phyloP scores from a whole-genome alignment of 2,113 vertebrate species.

The Cygnus atratus region DNA sequence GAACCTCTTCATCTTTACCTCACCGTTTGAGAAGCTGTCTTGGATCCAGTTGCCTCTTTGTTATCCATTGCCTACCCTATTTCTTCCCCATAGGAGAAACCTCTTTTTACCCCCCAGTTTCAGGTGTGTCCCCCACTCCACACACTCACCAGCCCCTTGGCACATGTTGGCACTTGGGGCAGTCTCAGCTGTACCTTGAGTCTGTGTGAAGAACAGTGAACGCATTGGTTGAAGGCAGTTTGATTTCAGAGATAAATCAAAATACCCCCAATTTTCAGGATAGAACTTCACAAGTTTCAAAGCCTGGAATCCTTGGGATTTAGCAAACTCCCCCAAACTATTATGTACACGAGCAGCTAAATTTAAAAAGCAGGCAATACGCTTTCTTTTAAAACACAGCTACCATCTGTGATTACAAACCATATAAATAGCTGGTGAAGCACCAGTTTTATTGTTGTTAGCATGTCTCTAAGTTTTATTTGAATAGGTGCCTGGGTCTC shows the following conservation, averaged over 20 bases:
- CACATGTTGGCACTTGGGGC: background rate
- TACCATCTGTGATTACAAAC: background rate
- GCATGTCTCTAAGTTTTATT: background rate
- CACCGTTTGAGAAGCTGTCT: background rate
- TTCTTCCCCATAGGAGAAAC: background rate
- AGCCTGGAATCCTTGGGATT: background rate
- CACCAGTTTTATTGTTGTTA: background rate
- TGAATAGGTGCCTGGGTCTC: background rate
- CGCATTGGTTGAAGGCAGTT: background rate
- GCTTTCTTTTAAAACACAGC: background rate
- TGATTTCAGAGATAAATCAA: background rate
- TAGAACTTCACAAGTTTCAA: background rate
- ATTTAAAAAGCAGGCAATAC: background rate
- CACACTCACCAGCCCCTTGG: rapidly evolving
- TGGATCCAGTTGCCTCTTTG: background rate
- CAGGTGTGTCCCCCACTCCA: background rate
- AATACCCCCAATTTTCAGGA: background rate
- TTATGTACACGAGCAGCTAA: background rate
- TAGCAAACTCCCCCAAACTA: background rate
- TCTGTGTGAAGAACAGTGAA: background rate
- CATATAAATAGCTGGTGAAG: background rate
- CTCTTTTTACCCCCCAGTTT: background rate
- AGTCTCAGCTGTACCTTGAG: background rate
- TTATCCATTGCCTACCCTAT: background rate
- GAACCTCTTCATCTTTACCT: background rate